Evolutionary conservation across 1,140 invertebrate species (phyloP).

Genomic region (Cherax quadricarinatus): DNA sequence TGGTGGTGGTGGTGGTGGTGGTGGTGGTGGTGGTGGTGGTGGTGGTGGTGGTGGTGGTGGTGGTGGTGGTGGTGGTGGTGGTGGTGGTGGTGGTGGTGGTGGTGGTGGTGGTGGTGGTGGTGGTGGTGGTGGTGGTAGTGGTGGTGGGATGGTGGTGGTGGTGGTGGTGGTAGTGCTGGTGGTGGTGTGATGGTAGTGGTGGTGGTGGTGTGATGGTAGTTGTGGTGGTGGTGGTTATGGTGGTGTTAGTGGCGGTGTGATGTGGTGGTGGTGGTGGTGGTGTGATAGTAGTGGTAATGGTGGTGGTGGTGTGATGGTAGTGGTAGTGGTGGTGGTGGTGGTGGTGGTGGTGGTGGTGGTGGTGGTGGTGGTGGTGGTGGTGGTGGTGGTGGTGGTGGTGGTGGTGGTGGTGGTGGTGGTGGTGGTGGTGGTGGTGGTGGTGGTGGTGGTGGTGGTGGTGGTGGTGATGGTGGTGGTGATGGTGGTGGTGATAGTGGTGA

Average conservation of each 20-base stretch:
- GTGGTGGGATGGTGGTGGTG: too few species aligned
- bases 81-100: slow-evolving; percentile 9
- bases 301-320: too few species aligned
- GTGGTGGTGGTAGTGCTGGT: too few species aligned
- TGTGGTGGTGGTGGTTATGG: too few species aligned
- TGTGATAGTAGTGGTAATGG: too few species aligned
- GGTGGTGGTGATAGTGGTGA: slow-evolving; percentile 9
- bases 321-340: too few species aligned
- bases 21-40: slow-evolving; percentile 9
- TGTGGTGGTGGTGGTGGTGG: too few species aligned
- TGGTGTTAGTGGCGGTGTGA: too few species aligned
- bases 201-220: too few species aligned
- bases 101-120: slow-evolving; percentile 8
- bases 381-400: slow-evolving; percentile 9
- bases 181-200: too few species aligned
- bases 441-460: slow-evolving; percentile 9
- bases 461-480: slow-evolving; percentile 10
- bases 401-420: slow-evolving; percentile 9
- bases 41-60: slow-evolving; percentile 8
- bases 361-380: slow-evolving; percentile 8
- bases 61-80: slow-evolving; percentile 9
- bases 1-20: slow-evolving; percentile 9
- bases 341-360: slow-evolving; percentile 9
- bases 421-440: slow-evolving; percentile 8
- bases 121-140: too few species aligned